Conservation (phyloP, 2,797 vertebrate species). For the Sylvilagus floridanus region DNA sequence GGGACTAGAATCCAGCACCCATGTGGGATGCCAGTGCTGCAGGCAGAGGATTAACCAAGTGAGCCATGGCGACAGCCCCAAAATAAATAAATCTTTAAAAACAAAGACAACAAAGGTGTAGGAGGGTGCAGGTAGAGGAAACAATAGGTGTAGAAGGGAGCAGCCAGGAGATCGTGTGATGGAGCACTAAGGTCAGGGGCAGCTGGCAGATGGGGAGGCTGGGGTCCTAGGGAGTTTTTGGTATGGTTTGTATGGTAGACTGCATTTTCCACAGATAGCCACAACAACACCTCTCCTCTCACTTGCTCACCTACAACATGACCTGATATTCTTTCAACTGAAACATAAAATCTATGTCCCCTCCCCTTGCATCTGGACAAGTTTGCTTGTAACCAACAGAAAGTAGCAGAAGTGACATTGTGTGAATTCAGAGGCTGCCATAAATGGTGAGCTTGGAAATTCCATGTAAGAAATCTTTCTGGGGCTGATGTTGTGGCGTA, state of each 20-base stretch:
- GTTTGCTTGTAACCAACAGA: neutral
- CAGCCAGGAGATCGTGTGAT: neutral
- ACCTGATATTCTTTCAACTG: neutral
- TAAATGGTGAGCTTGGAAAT: constrained; percentile 4
- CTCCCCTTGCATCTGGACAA: constrained; percentile 5
- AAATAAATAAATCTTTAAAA: no score
- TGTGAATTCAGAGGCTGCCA: constrained; percentile 22
- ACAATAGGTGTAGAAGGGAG: neutral
- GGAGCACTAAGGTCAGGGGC: neutral
- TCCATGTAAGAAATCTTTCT: neutral
- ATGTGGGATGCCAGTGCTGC: no score
- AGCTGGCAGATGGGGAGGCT: neutral
- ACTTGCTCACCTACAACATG: neutral
- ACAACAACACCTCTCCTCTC: neutral
- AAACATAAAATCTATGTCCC: neutral
- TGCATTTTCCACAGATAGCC: neutral
- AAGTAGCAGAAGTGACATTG: neutral
- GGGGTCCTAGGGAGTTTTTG: neutral
- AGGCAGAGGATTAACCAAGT: no score
- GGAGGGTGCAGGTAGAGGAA: neutral
- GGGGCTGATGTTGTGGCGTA: no score
- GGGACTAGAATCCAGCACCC: no score
- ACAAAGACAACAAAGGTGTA: neutral
- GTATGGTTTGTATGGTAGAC: neutral
- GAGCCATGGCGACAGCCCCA: no score